phyloP scores from a whole-genome alignment of 2,888 invertebrate genomes.

The Eueremaeus valkanovi region DNA sequence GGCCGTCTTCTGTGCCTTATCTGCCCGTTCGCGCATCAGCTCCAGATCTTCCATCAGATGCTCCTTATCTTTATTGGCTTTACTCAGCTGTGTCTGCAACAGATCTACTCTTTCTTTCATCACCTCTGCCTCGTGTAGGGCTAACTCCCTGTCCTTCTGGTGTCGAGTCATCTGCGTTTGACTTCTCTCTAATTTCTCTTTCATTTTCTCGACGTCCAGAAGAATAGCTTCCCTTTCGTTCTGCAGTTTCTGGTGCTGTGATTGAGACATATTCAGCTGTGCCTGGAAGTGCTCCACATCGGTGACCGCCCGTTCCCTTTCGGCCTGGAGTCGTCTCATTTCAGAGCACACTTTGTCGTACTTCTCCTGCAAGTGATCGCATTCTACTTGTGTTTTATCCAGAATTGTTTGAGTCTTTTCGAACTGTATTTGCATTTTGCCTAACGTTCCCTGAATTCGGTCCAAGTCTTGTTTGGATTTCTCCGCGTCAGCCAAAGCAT shows the following conservation, averaged over 20 bases:
- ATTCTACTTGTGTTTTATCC: conserved; percentile 69
- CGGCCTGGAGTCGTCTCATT: conserved; percentile 61
- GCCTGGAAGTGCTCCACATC: conserved; percentile 86
- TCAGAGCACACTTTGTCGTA: conserved; percentile 48
- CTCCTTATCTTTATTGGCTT: conserved; percentile 78
- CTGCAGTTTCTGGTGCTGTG: conserved; percentile 78
- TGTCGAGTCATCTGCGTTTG: conserved; percentile 70
- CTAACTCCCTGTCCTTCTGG: conserved; percentile 81
- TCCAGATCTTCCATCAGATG: conserved; percentile 79
- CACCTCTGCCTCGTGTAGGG: conserved; percentile 74
- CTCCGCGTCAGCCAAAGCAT: conserved; percentile 57
- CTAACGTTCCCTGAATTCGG: conserved; percentile 69
- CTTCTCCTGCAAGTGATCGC: conserved; percentile 51
- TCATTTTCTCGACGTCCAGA: conserved; percentile 75
- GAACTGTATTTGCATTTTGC: conserved; percentile 84
- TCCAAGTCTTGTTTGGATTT: conserved; percentile 51
- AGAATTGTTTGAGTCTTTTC: conserved; percentile 78
- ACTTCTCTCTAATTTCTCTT: conserved; percentile 82
- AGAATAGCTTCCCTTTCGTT: conserved; percentile 83
- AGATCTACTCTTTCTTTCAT: conserved; percentile 76
- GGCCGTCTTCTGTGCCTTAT: conserved; percentile 61
- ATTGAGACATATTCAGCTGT: conserved; percentile 79
- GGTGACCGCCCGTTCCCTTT: conserved; percentile 82
- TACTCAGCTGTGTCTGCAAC: conserved; percentile 72
- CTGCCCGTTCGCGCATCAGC: conserved; percentile 79